Evolutionary conservation across 2,888 invertebrate genomes (phyloP), one percentile per base, ranked within the genome.

Genomic region (Apodemia zela): DNA sequence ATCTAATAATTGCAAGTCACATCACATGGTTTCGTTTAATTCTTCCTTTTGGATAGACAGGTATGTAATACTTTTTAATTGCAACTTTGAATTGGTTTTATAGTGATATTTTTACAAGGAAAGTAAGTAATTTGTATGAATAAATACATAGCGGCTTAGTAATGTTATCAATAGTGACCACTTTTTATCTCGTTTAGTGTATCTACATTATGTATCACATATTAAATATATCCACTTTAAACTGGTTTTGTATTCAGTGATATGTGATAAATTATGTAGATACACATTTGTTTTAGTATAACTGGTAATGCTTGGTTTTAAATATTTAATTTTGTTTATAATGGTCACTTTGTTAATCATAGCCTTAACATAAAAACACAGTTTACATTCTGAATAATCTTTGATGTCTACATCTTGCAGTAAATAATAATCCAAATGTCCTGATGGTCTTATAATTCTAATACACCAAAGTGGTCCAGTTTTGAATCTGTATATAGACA

Each of bases 211-310:
- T 51, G 51, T 21, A 51, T 51, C 13, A 51, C 21, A 29, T 45
- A 15, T 42, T 42, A 54, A 25, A 29, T n/a, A 54, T 54, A 54
- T 54, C 54, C 7, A 54, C 29, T 54, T 25, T 54, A 15, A 54
- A 54, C 54, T 54, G 21, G 54, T 54, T 54, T 21, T 54, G 5
- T 21, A 21, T 21, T 54, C 54, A 54, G 21, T 25, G 25, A 54
- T 25, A 54, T 13, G 15, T 54, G 51, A 54, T 54, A 54, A 54
- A 25, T 21, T 51, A 21, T 21, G 25, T 54, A 4, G 1, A 15
- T 54, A 13, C 21, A 2, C 4, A 21, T 25, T 13, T 54, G 21
- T 54, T 51, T 51, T 51, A 18, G 11, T 18, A 21, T 51, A 51
- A 51, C 49, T 51, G 18, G 21, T 51, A n/a, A 13, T 13, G 13